These are phyloP conservation scores for Coranthus polyacanthus DNA, from an alignment of 2,797 vertebrate species.

Conservation along the genomic window DNA sequence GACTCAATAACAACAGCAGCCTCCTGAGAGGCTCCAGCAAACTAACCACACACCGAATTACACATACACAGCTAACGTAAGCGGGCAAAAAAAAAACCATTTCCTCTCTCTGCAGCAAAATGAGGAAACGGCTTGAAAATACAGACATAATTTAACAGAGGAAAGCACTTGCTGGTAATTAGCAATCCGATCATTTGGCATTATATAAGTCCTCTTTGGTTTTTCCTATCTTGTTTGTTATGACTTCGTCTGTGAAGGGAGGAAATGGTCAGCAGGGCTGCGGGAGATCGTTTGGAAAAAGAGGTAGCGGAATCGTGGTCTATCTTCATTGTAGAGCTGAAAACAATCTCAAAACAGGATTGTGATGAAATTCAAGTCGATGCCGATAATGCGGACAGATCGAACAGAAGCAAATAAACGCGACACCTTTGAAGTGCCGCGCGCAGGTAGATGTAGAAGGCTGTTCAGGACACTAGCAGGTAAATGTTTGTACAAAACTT, in stretches of 20 bases:
- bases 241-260: constrained; percentile 43
- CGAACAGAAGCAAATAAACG: too few species aligned
- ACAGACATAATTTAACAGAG: constrained; percentile 13
- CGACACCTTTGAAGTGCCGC: too few species aligned
- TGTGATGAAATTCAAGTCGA: too few species aligned
- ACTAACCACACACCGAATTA: constrained; percentile 29
- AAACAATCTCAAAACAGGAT: too few species aligned
- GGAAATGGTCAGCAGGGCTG: constrained; percentile 5
- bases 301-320: neutral
- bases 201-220: neutral
- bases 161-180: constrained; percentile 19
- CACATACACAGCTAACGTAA: constrained; percentile 30
- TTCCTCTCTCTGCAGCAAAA: constrained; percentile 24
- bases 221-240: constrained; percentile 17
- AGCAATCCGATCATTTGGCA: constrained; percentile 12
- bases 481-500: too few species aligned
- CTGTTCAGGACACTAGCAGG: too few species aligned
- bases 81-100: constrained; percentile 34
- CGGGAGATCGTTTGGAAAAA: neutral
- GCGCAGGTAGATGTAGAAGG: too few species aligned
- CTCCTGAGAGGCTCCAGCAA: constrained; percentile 56
- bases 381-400: too few species aligned
- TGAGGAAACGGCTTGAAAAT: constrained; percentile 31
- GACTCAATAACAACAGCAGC: constrained; percentile 77
- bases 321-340: neutral